Percentiles rank a stretch among this genome's conserved stretches.
Conservation (phyloP, 1,140 invertebrate species). For the Phortica variegata region DNA sequence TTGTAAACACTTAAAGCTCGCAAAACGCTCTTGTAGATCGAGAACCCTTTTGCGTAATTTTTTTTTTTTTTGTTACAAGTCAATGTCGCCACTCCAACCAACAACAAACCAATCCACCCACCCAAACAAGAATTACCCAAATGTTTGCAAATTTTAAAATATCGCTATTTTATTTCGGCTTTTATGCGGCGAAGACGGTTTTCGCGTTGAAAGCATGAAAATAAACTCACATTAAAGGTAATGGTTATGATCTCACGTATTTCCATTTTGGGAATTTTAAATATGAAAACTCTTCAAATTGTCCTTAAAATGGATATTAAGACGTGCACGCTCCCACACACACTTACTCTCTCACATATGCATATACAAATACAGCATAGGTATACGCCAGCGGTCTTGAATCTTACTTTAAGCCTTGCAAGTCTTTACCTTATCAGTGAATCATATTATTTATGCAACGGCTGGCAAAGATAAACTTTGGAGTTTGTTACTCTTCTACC, state of each 20-base stretch:
- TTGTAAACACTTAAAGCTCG: constrained; percentile 20
- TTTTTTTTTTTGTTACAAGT: too few relatives aligned
- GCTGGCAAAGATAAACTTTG: too few relatives aligned
- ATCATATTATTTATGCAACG: too few relatives aligned
- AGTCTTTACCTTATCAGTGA: too few relatives aligned
- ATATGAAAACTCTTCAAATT: constrained; percentile 50
- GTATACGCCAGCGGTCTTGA: too few relatives aligned
- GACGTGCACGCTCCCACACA: constrained; percentile 11
- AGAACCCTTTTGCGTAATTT: constrained; percentile 31
- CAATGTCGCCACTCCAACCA: too few relatives aligned
- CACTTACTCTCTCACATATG: too few relatives aligned
- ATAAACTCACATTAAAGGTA: constrained; percentile 42
- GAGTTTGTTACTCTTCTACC: too few relatives aligned
- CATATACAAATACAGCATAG: too few relatives aligned
- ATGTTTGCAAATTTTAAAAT: constrained; percentile 5
- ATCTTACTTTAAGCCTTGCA: too few relatives aligned
- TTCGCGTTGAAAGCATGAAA: constrained; percentile 39
- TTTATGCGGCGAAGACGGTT: constrained; percentile 36
- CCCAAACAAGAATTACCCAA: too few relatives aligned
- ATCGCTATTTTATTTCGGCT: neutral
- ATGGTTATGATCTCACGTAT: constrained; percentile 51
- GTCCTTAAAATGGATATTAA: constrained; percentile 43
- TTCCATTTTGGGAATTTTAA: constrained; percentile 55
- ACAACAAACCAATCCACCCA: too few relatives aligned
- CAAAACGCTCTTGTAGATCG: constrained; percentile 16